phyloP scores from a whole-genome alignment of 2,797 vertebrate species.

The Myotis planiceps region DNA sequence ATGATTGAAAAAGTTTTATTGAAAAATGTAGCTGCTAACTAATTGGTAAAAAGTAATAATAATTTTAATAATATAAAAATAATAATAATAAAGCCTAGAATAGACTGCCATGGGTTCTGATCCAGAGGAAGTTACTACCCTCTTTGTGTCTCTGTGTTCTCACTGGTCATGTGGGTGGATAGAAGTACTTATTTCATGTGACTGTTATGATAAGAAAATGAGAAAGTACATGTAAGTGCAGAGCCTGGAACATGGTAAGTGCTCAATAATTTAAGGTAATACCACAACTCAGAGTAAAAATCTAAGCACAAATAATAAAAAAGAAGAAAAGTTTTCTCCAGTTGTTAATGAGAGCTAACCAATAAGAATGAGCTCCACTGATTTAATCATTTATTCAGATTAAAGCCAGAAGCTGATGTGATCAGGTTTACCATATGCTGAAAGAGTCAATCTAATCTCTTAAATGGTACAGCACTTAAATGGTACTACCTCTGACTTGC shows the following conservation, averaged over 20 bases:
- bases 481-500: slow-evolving; percentile 54
- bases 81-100: neutral
- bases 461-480: neutral
- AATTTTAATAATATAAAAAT: no score
- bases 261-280: neutral
- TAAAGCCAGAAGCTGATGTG: slow-evolving; percentile 29
- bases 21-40: neutral
- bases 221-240: neutral
- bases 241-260: neutral
- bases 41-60: neutral
- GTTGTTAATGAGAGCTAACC: neutral
- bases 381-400: slow-evolving; percentile 68
- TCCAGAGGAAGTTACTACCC: neutral
- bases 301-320: neutral
- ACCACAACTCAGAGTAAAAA: neutral
- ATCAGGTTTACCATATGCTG: slow-evolving; percentile 73
- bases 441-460: slow-evolving; percentile 67
- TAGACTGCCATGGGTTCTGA: neutral
- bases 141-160: neutral
- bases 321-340: neutral
- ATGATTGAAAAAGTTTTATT: neutral
- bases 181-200: neutral
- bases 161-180: neutral
- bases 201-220: neutral
- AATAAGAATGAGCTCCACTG: slow-evolving; percentile 45